Percentiles rank a stretch among this genome's conserved stretches.
phyloP scores from a whole-genome alignment of 2,888 invertebrate genomes.

The Dyspetes luteomarginatus region DNA sequence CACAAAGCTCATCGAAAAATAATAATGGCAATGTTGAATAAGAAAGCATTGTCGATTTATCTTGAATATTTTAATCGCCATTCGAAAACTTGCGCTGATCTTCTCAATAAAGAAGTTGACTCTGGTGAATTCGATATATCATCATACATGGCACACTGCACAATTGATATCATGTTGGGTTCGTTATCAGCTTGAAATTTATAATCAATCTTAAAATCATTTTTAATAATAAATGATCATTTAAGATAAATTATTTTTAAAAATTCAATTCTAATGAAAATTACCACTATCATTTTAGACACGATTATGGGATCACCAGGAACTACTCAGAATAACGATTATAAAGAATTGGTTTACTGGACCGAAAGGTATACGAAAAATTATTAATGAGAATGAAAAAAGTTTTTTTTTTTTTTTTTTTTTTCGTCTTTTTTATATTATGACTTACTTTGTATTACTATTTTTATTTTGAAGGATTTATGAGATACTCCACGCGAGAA shows the following conservation, averaged over 20 bases:
- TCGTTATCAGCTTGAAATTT: conserved; percentile 8
- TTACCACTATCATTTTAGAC: conserved; percentile 53
- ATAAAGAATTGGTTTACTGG: conserved; percentile 66
- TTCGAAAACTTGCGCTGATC: conserved; percentile 62
- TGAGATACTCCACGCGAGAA: conserved; percentile 67
- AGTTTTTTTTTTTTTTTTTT: background rate
- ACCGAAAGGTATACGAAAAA: conserved; percentile 38
- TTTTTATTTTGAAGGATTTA: conserved; percentile 64
- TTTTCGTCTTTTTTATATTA: background rate
- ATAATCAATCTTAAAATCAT: too few species aligned
- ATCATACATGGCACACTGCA: conserved; percentile 65
- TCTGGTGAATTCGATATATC: conserved; percentile 68
- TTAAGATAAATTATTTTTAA: background rate
- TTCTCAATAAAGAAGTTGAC: conserved; percentile 64
- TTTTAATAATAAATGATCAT: too few species aligned
- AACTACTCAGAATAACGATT: conserved; percentile 61
- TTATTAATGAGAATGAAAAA: background rate
- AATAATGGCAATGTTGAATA: conserved; percentile 65
- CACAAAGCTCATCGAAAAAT: conserved; percentile 61
- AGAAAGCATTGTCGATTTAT: conserved; percentile 60
- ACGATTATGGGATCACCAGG: conserved; percentile 70
- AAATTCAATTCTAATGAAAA: background rate
- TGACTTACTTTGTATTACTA: background rate
- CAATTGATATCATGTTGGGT: conserved; percentile 71
- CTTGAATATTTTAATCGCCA: conserved; percentile 66